phyloP scores from a whole-genome alignment of 2,888 invertebrate genomes.

The Seladonia tumulorum region DNA sequence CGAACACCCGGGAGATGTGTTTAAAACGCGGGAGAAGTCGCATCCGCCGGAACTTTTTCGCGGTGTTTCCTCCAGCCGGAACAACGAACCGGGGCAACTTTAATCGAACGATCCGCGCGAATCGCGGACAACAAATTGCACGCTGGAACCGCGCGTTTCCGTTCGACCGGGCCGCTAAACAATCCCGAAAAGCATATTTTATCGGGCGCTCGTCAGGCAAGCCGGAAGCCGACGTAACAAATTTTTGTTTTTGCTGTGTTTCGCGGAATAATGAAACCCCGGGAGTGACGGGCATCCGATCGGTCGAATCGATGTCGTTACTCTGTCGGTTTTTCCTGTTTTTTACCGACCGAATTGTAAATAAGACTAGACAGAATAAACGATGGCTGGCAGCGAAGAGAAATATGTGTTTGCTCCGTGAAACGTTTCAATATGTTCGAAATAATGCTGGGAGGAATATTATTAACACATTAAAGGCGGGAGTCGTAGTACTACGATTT shows the following conservation, averaged over 20 bases:
- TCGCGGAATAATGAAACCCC: constrained; percentile 35
- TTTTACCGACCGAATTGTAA: neutral
- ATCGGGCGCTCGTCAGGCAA: constrained; percentile 16
- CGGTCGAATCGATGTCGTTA: constrained; percentile 5
- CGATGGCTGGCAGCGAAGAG: neutral
- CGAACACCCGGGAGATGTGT: constrained; percentile 5
- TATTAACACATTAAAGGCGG: too few relatives aligned
- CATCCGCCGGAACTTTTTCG: constrained; percentile 25
- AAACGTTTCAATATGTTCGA: neutral
- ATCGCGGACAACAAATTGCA: constrained; percentile 24
- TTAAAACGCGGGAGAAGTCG: constrained; percentile 4
- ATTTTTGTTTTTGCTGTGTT: constrained; percentile 29
- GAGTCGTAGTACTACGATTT: too few relatives aligned
- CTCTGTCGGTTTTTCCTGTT: neutral
- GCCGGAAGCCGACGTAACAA: constrained; percentile 22
- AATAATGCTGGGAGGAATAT: too few relatives aligned
- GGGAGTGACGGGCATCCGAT: constrained; percentile 45
- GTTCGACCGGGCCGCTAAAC: constrained; percentile 34
- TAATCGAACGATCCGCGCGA: constrained; percentile 37
- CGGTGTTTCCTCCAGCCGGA: constrained; percentile 17
- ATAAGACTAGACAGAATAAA: neutral
- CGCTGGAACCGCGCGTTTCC: constrained; percentile 27
- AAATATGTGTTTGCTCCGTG: too few relatives aligned
- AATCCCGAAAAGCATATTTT: constrained; percentile 38
- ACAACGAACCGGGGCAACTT: constrained; percentile 23